Evolutionary conservation across 2,797 vertebrate species (phyloP), one percentile per base, ranked within the genome.

Genomic region (Neosilurus mollespiculum): DNA sequence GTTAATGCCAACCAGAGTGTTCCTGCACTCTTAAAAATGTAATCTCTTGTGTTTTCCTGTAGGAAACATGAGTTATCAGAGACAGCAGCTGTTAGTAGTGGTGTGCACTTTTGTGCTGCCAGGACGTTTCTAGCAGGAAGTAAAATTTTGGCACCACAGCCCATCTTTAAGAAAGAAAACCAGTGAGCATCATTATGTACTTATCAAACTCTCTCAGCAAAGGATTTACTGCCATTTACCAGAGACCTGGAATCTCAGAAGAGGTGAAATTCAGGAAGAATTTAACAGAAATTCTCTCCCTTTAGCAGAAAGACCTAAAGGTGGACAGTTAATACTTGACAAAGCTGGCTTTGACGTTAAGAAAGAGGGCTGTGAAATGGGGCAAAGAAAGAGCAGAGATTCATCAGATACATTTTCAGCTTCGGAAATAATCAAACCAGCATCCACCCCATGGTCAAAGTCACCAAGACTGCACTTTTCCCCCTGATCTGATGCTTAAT

Each of bases 31-130:
- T 65, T 79, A 79, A 43, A 53, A 79, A 79, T 37, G 30, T 58
- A 80, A 67, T 80, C 78, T 51, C 65, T 69, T n/a, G 78, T 69
- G 61, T 43, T 53, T 78, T 78, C 61, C 77, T 53, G 77, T 65
- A 78, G 65, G 77, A 65, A 65, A 78, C 77, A 78, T 20, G 61
- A 65, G 77, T 78, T 80, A 80, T 80, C 64, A 69, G 49, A 80
- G 64, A 80, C 78, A 80, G 58, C 78, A 80, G 78, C 78, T 80
- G 78, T 69, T 69, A 78, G 78, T 24, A 24, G 24, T 67, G 34
- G 51, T 58, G 78, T n/a, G 12, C 3, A 20, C 51, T 56, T 80
- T 69, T 12, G 53, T 24, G 51, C 43, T 80, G 51, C 64, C 24
- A 53, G 77, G 61, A 78, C n/a, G 16, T 78, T 65, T 65, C 59